Evolutionary conservation across 2,888 invertebrate species (phyloP).

Genomic region (Biston stratarius): DNA sequence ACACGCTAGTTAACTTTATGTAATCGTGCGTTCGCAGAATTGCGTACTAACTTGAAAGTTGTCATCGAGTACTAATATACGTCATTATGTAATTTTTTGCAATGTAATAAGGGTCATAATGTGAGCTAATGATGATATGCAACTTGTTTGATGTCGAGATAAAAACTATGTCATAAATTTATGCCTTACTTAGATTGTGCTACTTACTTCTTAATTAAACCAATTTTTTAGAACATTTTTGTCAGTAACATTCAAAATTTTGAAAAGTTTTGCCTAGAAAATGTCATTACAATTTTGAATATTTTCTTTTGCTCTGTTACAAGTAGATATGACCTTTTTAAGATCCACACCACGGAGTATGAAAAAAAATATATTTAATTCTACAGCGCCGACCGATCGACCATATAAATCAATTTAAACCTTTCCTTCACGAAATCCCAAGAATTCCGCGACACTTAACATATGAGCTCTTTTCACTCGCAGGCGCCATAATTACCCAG

Average conservation of each 20-base stretch:
- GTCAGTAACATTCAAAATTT: too few species aligned
- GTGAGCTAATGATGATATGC: slow-evolving; percentile 9
- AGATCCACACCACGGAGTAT: background rate
- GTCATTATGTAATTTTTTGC: slow-evolving; percentile 22
- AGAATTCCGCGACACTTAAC: slow-evolving; percentile 50
- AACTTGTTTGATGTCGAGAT: slow-evolving; percentile 6
- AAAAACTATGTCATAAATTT: background rate
- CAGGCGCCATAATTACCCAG: slow-evolving; percentile 62
- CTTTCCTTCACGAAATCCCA: slow-evolving; percentile 43
- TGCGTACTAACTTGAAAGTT: slow-evolving; percentile 54
- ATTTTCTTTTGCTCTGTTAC: too few species aligned
- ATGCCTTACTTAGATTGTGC: background rate
- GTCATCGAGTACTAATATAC: slow-evolving; percentile 34
- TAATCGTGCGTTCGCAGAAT: slow-evolving; percentile 44
- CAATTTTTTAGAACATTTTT: too few species aligned
- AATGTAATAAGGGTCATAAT: slow-evolving; percentile 12
- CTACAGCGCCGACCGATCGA: background rate
- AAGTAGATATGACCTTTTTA: background rate
- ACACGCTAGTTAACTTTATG: slow-evolving; percentile 40
- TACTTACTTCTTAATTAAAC: background rate
- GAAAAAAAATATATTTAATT: slow-evolving; percentile 1
- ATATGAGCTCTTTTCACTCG: slow-evolving; percentile 58
- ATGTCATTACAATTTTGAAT: too few species aligned
- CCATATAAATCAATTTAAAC: slow-evolving; percentile 27
- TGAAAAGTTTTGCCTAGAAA: too few species aligned